Conservation (phyloP, 2,888 invertebrate genomes). For the Synanthedon tipuliformis region DNA sequence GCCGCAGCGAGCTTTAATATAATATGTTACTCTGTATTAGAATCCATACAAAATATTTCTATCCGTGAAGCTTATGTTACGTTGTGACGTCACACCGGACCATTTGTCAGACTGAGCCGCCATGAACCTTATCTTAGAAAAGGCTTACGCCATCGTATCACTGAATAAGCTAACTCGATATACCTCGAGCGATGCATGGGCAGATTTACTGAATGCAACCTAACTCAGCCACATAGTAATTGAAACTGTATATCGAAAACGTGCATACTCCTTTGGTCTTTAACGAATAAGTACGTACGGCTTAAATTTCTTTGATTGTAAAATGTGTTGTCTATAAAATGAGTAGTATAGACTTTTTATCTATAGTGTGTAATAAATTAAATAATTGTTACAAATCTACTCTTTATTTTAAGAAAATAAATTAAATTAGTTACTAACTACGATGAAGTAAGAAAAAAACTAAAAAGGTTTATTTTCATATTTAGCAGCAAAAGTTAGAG, state of each 20-base stretch:
- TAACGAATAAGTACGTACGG: not conserved
- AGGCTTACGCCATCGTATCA: slow-evolving; percentile 6
- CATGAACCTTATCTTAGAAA: slow-evolving; percentile 53
- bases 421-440: no score
- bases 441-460: no score
- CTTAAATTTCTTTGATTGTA: not conserved
- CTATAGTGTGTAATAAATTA: no score
- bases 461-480: no score
- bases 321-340: slow-evolving; percentile 36
- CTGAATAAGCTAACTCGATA: slow-evolving; percentile 42
- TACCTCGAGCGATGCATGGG: slow-evolving; percentile 18
- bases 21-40: not conserved
- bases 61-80: not conserved
- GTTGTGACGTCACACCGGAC: slow-evolving; percentile 36
- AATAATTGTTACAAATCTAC: no score
- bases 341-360: slow-evolving; percentile 18
- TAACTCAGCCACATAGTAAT: slow-evolving; percentile 2
- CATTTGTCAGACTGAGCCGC: slow-evolving; percentile 60
- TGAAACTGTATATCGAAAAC: not conserved
- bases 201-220: slow-evolving; percentile 11
- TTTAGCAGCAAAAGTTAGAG: no score
- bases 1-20: not conserved
- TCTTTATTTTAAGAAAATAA: no score
- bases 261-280: not conserved
- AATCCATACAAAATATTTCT: not conserved